Base-by-base conservation (phyloP, 2,113 vertebrate species). In the Bos javanicus region DNA sequence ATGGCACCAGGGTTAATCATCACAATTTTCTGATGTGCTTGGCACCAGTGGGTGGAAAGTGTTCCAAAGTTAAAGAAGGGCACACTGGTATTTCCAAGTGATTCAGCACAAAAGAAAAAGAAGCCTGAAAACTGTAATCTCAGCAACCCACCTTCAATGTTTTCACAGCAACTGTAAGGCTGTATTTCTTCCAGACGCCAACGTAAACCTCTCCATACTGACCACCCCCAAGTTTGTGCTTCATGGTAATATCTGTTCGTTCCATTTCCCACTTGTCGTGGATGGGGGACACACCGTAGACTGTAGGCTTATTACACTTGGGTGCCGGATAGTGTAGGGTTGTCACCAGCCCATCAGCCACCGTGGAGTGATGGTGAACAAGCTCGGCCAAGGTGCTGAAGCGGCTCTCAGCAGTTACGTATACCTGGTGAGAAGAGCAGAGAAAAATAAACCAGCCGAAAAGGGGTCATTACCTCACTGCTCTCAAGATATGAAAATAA, bases 261-360 rank as follows among this genome's bases (percentile, higher is more conserved):
- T 99, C 99, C 99, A 99, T 99, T 98, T 99, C 99, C 99, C 99
- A 99, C 98, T 99, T 99, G 98, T 99, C 99, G 1, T 99, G 99
- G 98, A 99, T 99, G 95, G 99, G 99, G n/a, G 99, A 99, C 97
- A 99, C 99, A 0, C 99, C 99, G 1, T 99, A 99, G 92, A 99
- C 99, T 0, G 99, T 99, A 97, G 99, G 99, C 98, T 99, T 99
- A 99, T 99, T 99, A 98, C 99, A 99, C 99, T 99, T 99, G 87
- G 99, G 99, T 13, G 99, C 99, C 14, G 99, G 99, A 98, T 99
- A 99, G 98, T 99, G 99, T 89, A 99, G 98, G 11, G 99, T 99
- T 92, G 99, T 99, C 98, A 99, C 99, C 97, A 99, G 99, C 91
- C 99, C 99, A 46, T 99, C 99, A 0, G 99, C 99, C 96, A 99